A percentile compares a stretch with the other conserved stretches of the same genome.
phyloP scores from a whole-genome alignment of 2,113 vertebrate species.

The Urocolius indicus region DNA sequence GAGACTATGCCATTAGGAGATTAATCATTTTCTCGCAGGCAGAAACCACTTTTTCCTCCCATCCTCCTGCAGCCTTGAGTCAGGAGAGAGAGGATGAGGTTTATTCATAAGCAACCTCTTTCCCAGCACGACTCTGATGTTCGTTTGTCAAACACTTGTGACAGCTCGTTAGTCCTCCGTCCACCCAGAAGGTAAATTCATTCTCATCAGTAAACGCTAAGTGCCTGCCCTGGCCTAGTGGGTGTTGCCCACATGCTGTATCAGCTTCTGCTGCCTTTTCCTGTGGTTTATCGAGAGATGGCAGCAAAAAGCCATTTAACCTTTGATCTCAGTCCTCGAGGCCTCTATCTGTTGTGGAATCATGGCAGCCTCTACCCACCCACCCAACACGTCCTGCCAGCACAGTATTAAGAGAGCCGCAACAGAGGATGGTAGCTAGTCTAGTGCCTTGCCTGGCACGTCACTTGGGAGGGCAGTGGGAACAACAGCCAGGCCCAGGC shows the following conservation, averaged over 20 bases:
- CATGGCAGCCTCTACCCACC: neutral
- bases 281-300: constrained; percentile 59
- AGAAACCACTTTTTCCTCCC: neutral
- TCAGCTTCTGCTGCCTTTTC: constrained; percentile 17
- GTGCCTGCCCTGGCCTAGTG: neutral
- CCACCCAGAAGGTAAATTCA: neutral
- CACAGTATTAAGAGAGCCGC: rapidly evolving
- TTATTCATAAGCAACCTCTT: neutral
- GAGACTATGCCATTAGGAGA: neutral
- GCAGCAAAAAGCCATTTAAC: constrained; percentile 70
- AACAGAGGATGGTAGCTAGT: too few species aligned
- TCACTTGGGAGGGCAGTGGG: rapidly evolving
- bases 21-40: neutral
- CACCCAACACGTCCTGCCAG: neutral
- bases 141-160: neutral
- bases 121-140: neutral
- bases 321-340: constrained; percentile 38
- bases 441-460: rapidly evolving
- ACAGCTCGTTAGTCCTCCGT: neutral
- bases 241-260: neutral
- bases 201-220: neutral
- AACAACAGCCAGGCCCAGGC: neutral
- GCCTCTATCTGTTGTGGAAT: neutral
- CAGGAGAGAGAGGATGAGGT: neutral
- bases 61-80: neutral